These are phyloP conservation scores for Lepidocyrtoides sp. DNA, from an alignment of 2,888 invertebrate genomes.

Conservation along the genomic window DNA sequence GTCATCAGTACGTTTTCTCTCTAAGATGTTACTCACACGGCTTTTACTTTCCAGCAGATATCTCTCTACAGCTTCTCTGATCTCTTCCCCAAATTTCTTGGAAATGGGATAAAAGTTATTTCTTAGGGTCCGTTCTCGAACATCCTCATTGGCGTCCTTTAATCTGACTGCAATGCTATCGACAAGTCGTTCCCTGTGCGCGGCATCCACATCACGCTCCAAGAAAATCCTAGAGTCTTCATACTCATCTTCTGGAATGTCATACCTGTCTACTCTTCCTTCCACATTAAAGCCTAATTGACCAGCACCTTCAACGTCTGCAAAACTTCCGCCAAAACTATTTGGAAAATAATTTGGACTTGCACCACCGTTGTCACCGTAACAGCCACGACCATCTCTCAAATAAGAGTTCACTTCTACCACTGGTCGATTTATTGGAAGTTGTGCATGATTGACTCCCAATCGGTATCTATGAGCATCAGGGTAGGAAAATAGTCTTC, in stretches of 20 bases:
- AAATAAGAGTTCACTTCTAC: background rate
- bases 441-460: slow-evolving; percentile 40
- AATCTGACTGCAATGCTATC: slow-evolving; percentile 11
- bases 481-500: slow-evolving; percentile 62
- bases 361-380: background rate
- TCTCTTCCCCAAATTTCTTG: slow-evolving; percentile 46
- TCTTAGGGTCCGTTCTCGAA: slow-evolving; percentile 22
- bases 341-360: background rate
- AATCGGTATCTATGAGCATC: slow-evolving; percentile 66
- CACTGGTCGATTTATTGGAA: background rate
- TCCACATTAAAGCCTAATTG: slow-evolving; percentile 25
- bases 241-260: slow-evolving; percentile 54
- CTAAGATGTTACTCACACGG: no score
- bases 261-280: slow-evolving; percentile 60
- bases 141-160: background rate
- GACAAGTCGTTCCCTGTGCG: slow-evolving; percentile 21
- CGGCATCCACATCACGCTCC: slow-evolving; percentile 28
- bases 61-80: no score
- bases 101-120: slow-evolving; percentile 28
- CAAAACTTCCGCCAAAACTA: slow-evolving; percentile 61
- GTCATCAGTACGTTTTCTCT: no score
- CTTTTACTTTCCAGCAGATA: no score
- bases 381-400: background rate
- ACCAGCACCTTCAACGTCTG: background rate
- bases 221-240: slow-evolving; percentile 30